Evolutionary conservation across 2,113 vertebrate genomes (phyloP), one percentile per base, ranked within the genome.

Genomic region (Varanus komodoensis): DNA sequence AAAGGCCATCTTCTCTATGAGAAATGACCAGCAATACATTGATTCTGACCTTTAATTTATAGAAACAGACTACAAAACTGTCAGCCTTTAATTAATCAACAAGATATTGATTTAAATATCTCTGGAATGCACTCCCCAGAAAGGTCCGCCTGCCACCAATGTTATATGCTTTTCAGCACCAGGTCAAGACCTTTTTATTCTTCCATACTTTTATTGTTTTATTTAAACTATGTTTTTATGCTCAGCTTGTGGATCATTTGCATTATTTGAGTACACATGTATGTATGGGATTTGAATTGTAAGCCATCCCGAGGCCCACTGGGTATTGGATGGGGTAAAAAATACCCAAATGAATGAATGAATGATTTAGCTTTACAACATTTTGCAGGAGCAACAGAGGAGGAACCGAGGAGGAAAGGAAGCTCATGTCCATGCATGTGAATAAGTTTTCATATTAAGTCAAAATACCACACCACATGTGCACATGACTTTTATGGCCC

Each of bases 401-500:
- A 32, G 32, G 50, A 57, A 38, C 44, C 25, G 23, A 48, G 81
- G 57, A 52, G 44, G 25, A 8, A 25, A 54, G 64, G 54, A 57
- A 87, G 86, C 87, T 90, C 48, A 68, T 29, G 64, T 79, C 74
- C 64, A 38, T 87, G 74, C 67, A 90, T 71, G 84, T 74, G 90
- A 90, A 82, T 86, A 93, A 90, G 84, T 89, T 81, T 83, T 93
- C 73, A 2, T 15, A 74, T 92, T 95, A 92, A 90, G 94, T 93
- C 75, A 54, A 87, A 95, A 93, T 91, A 89, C 73, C 0, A 93
- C 87, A 90, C 88, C 93, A 90, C 91, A 94, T 71, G 67, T 85
- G 91, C 38, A 82, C 89, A 90, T 92, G 90, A 92, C 93, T 93
- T 93, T 94, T 93, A 91, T 71, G 54, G 85, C 77, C 91, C 92